Evolutionary conservation across 2,888 invertebrate species (phyloP), one percentile per base, ranked within the genome.

Genomic region (Villa cingulata): DNA sequence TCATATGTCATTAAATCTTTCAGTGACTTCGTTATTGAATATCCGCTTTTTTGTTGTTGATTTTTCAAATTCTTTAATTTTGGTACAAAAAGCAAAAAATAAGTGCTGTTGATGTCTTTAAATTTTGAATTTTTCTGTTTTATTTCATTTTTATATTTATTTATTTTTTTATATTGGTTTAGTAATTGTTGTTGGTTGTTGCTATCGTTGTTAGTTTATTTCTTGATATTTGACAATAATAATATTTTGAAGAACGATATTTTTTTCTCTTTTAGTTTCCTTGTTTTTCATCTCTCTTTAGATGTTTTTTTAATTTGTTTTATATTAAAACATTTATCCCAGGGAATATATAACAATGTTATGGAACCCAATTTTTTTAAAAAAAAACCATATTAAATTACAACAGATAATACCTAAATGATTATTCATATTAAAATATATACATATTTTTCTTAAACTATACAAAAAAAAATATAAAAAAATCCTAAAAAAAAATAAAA

Each of bases 321-420:
- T 27, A 37, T 47, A 37, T 43, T 41, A 9, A 18, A 38, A 37
- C 43, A 34, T 20, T 29, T 47, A 43, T 47, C 47, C 42, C 47
- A 38, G 38, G 43, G 42, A 47, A 47, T 42, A 47, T 43, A 47
- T 47, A 47, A 47, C 43, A 38, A 47, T 47, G 43, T 47, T 43
- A 47, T 47, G 38, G 47, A 47, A 47, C 38, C 29, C 29, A n/a
- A 19, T 38, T 38, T 18, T 27, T 32, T 32, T 12, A 7, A 38
- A 32, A 16, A n/a, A n/a, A n/a, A n/a, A n/a, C n/a, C 20, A 41
- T 42, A 47, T 47, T 47, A 47, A 36, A 41, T 47, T 47, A 42
- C 47, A 38, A 37, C 34, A 32, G 29, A 14, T 32, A 12, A 12
- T 32, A 9, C 10, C 1, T 1, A 32, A 32, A 32, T 32, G 12